A percentile compares a stretch with the other conserved stretches of the same genome.
Conservation (phyloP, 2,888 invertebrate species). For the Pristionchus mayeri region DNA sequence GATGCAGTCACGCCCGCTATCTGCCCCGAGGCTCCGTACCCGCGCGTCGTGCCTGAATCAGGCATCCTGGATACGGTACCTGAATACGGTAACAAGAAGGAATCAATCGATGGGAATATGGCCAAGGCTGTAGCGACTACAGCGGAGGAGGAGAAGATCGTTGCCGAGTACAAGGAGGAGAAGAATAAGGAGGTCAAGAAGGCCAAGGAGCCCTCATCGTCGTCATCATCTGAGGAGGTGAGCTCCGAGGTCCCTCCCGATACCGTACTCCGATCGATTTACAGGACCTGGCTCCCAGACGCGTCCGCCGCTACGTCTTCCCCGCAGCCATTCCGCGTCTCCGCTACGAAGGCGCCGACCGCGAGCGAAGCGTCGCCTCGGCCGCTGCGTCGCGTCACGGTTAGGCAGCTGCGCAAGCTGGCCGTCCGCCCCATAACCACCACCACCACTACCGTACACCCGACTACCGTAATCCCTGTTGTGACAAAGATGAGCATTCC, state of each 20-base stretch:
- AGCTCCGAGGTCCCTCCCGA: neutral
- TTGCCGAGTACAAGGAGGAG: neutral
- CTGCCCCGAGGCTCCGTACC: neutral
- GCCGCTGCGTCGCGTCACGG: constrained; percentile 21
- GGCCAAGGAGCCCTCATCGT: neutral
- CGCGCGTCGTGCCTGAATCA: neutral
- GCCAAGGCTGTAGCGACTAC: neutral
- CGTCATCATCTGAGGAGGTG: constrained; percentile 5
- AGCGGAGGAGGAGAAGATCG: constrained; percentile 28
- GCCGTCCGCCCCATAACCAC: constrained; percentile 12
- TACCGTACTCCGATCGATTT: constrained; percentile 38
- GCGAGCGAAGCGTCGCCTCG: neutral
- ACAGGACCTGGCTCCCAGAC: constrained; percentile 26
- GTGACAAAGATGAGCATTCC: neutral
- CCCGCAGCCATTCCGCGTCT: constrained; percentile 40
- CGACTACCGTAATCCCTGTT: neutral
- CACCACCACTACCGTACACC: neutral
- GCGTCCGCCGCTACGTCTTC: constrained; percentile 46
- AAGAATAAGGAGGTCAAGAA: neutral
- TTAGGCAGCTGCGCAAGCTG: neutral
- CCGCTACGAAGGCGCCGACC: neutral
- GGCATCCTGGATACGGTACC: neutral
- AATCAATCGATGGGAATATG: constrained; percentile 2
- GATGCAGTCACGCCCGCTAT: neutral
- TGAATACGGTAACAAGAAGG: neutral